phyloP scores from a whole-genome alignment of 1,140 invertebrate genomes.

The Drosophila lini region DNA sequence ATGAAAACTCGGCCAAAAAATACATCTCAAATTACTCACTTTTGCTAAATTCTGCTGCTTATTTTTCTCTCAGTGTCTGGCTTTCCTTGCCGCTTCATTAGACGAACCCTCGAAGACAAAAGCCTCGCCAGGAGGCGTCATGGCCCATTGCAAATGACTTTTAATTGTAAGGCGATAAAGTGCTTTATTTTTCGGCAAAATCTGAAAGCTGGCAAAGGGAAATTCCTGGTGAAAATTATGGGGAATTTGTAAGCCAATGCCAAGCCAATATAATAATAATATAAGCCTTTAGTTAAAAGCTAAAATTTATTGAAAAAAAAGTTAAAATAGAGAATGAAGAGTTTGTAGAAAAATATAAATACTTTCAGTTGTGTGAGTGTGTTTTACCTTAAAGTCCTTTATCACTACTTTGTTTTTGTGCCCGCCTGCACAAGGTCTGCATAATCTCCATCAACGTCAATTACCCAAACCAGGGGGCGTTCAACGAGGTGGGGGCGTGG shows the following conservation, averaged over 20 bases:
- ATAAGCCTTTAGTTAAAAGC: no score
- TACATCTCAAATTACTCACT: no score
- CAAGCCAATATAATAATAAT: no score
- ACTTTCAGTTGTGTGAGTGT: background rate
- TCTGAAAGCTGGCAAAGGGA: background rate
- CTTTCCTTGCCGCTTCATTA: conserved; percentile 70
- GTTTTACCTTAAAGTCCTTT: conserved; percentile 1
- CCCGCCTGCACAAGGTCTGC: conserved; percentile 36
- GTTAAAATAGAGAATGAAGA: no score
- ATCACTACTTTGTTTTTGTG: background rate
- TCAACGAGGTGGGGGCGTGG: background rate
- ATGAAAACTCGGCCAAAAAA: background rate
- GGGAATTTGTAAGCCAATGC: background rate
- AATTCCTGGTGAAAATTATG: background rate
- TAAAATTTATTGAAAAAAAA: no score
- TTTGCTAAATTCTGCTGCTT: no score
- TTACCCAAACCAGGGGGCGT: conserved; percentile 68
- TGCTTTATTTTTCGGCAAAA: conserved; percentile 10
- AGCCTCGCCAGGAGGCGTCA: conserved; percentile 25
- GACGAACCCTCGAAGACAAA: conserved; percentile 55
- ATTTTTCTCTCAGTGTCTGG: conserved; percentile 9
- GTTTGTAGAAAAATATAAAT: background rate
- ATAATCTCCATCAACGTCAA: conserved; percentile 78
- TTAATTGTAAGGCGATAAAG: conserved; percentile 61
- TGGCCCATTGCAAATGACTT: conserved; percentile 61